phyloP scores from a whole-genome alignment of 1,140 invertebrate genomes.

The Dolichoris vasculosae region DNA sequence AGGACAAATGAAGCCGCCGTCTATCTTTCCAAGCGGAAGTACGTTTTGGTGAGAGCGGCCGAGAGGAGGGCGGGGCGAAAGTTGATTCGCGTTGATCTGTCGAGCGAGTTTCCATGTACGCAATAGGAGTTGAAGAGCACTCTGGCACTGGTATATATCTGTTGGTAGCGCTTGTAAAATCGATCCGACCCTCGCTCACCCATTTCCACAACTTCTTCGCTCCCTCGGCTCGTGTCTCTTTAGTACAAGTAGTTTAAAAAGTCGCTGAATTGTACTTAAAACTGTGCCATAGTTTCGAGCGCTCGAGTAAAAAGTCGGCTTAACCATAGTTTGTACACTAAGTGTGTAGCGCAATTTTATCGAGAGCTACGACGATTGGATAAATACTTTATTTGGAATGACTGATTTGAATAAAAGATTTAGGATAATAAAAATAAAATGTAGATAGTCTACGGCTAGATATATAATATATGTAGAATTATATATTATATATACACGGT shows the following conservation, averaged over 20 bases:
- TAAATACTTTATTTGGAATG: background rate
- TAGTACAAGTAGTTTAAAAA: background rate
- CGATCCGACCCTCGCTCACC: background rate
- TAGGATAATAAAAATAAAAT: background rate
- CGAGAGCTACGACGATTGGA: background rate
- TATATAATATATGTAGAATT: no score
- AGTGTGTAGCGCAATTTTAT: background rate
- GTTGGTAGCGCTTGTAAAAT: background rate
- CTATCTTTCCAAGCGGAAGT: background rate
- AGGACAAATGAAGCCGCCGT: background rate
- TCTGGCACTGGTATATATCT: background rate
- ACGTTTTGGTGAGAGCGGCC: background rate
- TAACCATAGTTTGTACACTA: background rate
- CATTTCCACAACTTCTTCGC: background rate
- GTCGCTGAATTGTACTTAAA: constrained; percentile 1
- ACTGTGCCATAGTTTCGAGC: background rate
- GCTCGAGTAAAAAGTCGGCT: background rate
- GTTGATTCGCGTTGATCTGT: background rate
- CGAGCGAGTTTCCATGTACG: background rate
- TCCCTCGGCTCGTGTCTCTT: background rate
- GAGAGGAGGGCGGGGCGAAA: background rate
- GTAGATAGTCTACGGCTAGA: no score
- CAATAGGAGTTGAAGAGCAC: background rate
- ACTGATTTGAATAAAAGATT: background rate
- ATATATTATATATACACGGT: no score